These are phyloP conservation scores for Pollenia labialis DNA, from an alignment of 2,888 invertebrate species.

Conservation along the genomic window DNA sequence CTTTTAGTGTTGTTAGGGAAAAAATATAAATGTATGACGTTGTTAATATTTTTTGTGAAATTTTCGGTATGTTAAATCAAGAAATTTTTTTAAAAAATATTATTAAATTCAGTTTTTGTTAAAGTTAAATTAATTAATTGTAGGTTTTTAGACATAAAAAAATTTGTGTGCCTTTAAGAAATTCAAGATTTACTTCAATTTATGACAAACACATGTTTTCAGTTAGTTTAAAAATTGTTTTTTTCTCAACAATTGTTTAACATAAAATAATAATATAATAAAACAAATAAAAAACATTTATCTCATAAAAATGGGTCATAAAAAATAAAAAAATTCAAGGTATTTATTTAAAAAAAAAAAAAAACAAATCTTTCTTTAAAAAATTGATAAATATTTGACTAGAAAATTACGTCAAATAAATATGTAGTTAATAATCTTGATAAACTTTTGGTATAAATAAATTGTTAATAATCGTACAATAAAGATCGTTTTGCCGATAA, in stretches of 20 bases:
- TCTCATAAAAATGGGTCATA: conserved; percentile 10
- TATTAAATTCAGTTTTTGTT: too few species aligned
- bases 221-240: not conserved
- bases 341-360: conserved; percentile 8
- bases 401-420: too few species aligned
- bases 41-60: too few species aligned
- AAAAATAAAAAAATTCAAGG: not conserved
- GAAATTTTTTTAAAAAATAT: too few species aligned
- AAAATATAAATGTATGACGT: too few species aligned
- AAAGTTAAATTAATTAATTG: too few species aligned
- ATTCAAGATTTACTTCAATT: not conserved
- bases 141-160: not conserved
- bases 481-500: too few species aligned
- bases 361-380: not conserved
- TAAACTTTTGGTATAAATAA: too few species aligned
- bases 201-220: not conserved
- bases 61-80: too few species aligned
- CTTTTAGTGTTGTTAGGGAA: too few species aligned
- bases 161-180: not conserved
- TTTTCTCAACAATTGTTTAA: not conserved
- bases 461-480: too few species aligned
- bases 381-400: not conserved
- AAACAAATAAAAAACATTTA: conserved; percentile 3
- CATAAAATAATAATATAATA: not conserved
- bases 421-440: too few species aligned